Base-by-base conservation (phyloP, 35 echinoderm and acorn worm species). In the Hemicentrotus pulcherrimus region DNA sequence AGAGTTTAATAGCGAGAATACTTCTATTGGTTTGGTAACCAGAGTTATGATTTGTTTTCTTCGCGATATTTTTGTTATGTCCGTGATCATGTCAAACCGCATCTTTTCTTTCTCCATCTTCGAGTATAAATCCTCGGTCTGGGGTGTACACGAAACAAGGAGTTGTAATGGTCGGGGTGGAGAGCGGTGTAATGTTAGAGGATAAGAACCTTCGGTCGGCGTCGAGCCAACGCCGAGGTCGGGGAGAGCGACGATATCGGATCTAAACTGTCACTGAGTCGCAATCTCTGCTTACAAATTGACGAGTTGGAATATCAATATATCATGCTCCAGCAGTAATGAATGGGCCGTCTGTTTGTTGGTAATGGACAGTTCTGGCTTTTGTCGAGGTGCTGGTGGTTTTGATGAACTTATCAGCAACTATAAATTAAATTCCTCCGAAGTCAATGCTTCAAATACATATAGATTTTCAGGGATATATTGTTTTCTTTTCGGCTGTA, bases 241-340 rank as follows among this genome's bases (percentile, higher is more conserved):
- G 32, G 88, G 88, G 46, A 47, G 88, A 22, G 32, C 32, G 88
- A 33, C 31, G 88, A 90, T 28, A 90, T 90, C 88, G 88, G 88
- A 90, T 33, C 88, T 90, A 90, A 90, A 90, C 88, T 47, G 46
- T 90, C 88, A 47, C 12, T 47, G 88, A 90, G 32, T 90, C 32
- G 88, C 88, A 24, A 47, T 45, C 88, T 90, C 88, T 90, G 88
- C 46, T 90, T 90, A 90, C 88, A 90, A 90, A 90, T 90, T 90
- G 88, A 90, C 88, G 88, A 90, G 88, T 90, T 13, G 46, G 88
- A 90, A 32, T 90, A 47, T 41, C 88, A 35, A 90, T 90, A 90
- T 90, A 90, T 90, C 88, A 90, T 90, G 88, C 88, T 47, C 32
- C 46, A 90, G 3, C 65, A 78, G 19, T 78, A 78, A 78, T 78